Percentiles rank a stretch among this genome's conserved stretches.
phyloP scores from a whole-genome alignment of 2,888 invertebrate genomes.

The Dimorphilus gyrociliatus region DNA sequence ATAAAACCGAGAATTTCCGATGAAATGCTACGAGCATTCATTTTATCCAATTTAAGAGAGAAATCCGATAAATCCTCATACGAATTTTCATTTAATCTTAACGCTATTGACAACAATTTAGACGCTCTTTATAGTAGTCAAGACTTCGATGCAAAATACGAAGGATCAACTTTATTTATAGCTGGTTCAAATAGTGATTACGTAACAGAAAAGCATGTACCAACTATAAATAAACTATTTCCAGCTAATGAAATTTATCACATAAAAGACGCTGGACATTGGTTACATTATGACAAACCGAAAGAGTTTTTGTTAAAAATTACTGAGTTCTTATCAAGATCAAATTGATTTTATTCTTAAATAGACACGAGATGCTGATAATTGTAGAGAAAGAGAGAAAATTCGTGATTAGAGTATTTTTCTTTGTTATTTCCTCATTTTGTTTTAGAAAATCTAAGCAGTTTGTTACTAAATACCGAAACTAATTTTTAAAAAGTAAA shows the following conservation, averaged over 20 bases:
- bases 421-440: too few relatives aligned
- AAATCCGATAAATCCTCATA: conserved; percentile 42
- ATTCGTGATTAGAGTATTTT: too few relatives aligned
- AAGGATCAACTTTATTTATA: conserved; percentile 62
- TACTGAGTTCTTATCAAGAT: conserved; percentile 5
- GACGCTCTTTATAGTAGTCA: conserved; percentile 52
- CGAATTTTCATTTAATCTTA: conserved; percentile 64
- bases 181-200: conserved; percentile 68
- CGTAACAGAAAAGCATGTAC: conserved; percentile 37
- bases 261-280: conserved; percentile 69
- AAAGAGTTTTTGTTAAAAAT: conserved; percentile 44
- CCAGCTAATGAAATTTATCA: conserved; percentile 53
- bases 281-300: conserved; percentile 83
- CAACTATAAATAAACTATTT: conserved; percentile 50
- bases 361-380: too few relatives aligned
- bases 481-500: too few relatives aligned
- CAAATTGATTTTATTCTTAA: too few relatives aligned
- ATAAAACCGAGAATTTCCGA: too few relatives aligned
- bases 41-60: conserved; percentile 68
- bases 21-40: conserved; percentile 51
- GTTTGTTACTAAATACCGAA: too few relatives aligned
- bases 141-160: conserved; percentile 37
- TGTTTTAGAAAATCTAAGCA: too few relatives aligned
- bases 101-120: conserved; percentile 51
- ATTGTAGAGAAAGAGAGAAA: too few relatives aligned